Conservation (phyloP, 2,797 vertebrate species). For the Catamblyrhynchus diadema region DNA sequence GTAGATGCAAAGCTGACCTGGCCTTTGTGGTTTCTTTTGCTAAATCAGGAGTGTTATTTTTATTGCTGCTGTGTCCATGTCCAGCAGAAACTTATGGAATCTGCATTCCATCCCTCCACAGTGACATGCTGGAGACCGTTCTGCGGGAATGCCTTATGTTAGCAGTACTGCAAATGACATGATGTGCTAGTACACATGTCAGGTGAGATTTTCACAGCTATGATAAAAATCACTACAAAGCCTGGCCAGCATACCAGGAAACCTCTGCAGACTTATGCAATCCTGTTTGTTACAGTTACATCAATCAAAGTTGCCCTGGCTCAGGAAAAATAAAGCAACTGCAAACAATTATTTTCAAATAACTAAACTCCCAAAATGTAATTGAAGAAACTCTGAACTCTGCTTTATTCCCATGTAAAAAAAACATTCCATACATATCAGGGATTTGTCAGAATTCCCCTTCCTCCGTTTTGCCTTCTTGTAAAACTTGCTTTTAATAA, state of each 20-base stretch:
- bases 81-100: fast-evolving
- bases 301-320: neutral
- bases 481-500: conserved; percentile 65
- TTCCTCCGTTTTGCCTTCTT: neutral
- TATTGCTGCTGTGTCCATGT: neutral
- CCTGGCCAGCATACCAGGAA: conserved; percentile 15
- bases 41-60: neutral
- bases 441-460: conserved; percentile 44
- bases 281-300: neutral
- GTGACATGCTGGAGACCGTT: neutral
- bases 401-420: conserved; percentile 35
- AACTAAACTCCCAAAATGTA: neutral
- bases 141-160: neutral
- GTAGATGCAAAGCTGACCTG: neutral
- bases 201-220: conserved; percentile 30
- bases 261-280: conserved; percentile 37
- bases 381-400: conserved; percentile 24
- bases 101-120: neutral
- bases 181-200: neutral
- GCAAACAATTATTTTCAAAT: conserved; percentile 37
- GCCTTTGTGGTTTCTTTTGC: neutral
- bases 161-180: neutral
- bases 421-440: conserved; percentile 63
- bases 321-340: neutral
- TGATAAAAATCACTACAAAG: conserved; percentile 14